phyloP scores from a whole-genome alignment of 2,113 vertebrate species.

The Dromaius novaehollandiae region DNA sequence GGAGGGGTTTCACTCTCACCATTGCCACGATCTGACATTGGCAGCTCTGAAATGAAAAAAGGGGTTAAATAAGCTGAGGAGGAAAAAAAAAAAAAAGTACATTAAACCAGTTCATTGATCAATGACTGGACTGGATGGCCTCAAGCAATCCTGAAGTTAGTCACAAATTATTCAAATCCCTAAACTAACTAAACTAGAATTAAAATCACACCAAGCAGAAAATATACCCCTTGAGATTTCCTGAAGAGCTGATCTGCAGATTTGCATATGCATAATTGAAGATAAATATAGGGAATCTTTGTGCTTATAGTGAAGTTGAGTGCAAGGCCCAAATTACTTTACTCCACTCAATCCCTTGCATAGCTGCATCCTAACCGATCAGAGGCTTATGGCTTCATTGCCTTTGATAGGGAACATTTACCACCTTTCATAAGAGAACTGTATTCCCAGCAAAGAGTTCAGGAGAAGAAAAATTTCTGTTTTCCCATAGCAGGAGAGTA shows the following conservation, averaged over 20 bases:
- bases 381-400: not conserved
- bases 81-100: not conserved
- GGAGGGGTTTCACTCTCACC: constrained; percentile 69
- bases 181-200: constrained; percentile 68
- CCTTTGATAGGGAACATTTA: not conserved
- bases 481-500: not conserved
- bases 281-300: constrained; percentile 55
- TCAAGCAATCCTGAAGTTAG: constrained; percentile 28
- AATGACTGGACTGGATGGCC: constrained; percentile 33
- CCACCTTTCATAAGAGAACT: not conserved
- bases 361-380: not conserved
- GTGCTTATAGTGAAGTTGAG: constrained; percentile 12
- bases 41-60: constrained; percentile 67
- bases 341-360: not conserved
- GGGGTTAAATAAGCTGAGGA: constrained; percentile 33
- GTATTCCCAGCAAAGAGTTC: not conserved
- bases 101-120: constrained; percentile 35
- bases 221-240: constrained; percentile 40
- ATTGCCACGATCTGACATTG: constrained; percentile 29
- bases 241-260: constrained; percentile 48
- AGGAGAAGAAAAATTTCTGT: not conserved
- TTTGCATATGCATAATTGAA: constrained; percentile 64
- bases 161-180: constrained; percentile 66
- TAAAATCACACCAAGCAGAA: constrained; percentile 62
- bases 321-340: constrained; percentile 13